Base-by-base conservation (phyloP, 2,888 invertebrate species). In the Tortrix viridana region DNA sequence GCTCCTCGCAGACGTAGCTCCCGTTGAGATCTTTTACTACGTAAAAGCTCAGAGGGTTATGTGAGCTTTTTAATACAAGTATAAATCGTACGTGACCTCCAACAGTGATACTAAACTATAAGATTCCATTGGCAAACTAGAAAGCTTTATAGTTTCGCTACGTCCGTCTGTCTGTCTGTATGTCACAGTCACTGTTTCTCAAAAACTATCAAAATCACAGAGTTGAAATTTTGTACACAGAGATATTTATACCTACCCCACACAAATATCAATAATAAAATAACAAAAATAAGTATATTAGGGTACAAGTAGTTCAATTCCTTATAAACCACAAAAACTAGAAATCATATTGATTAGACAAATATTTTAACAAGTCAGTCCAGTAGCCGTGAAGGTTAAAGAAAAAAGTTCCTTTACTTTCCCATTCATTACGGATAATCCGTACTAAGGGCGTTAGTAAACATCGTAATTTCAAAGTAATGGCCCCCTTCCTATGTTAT, bases 361-460 rank as follows among this genome's bases (percentile, higher is more conserved):
- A 22, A 57, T 26, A 62, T 62, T 50, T 62, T 62, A 62, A 62
- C 63, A 26, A 63, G 41, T 53, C 47, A 60, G 44, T 60, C 38
- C 37, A 43, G 63, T 58, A 63, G 58, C 63, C 12, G 41, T 48
- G 26, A 20, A 16, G 53, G 16, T 16, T n/a, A 18, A 0, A 16
- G 26, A 23, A 55, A 43, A 52, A 53, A 63, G 23, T 23, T 63
- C 63, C 58, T 43, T 57, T 46, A 48, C 63, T 63, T 63, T 63
- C 63, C 52, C 63, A 55, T 60, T 60, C 60, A 63, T 63, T 63
- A 58, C 43, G 14, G 50, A 46, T 62, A 62, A 62, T 62, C 46
- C 62, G 50, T 52, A 53, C 52, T 63, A 58, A 63, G 47, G 57
- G 63, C 53, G 63, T 53, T 32, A 32, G 63, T 58, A 63, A 63